Conservation (phyloP, 1,140 invertebrate species). For the Archivesica marissinica region DNA sequence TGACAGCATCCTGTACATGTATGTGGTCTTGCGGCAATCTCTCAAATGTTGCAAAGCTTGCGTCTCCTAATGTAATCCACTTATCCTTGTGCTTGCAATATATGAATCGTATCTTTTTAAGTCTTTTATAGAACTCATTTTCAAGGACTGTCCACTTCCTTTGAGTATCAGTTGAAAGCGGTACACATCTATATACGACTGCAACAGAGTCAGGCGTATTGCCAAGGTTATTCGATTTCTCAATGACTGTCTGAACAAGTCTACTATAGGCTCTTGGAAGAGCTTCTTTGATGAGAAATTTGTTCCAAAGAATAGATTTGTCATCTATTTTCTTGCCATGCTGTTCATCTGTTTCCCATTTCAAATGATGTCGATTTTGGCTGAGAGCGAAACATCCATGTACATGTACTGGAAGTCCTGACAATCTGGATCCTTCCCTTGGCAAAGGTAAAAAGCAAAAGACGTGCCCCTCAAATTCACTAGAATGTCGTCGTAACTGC, state of each 20-base stretch:
- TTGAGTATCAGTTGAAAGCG: no score
- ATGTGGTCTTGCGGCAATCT: no score
- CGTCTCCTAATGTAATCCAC: no score
- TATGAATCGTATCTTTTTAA: no score
- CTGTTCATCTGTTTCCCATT: slow-evolving; percentile 74
- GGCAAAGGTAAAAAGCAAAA: slow-evolving; percentile 81
- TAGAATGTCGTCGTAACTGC: slow-evolving; percentile 24
- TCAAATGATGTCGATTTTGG: slow-evolving; percentile 78
- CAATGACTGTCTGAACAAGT: slow-evolving; percentile 48
- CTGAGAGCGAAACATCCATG: slow-evolving; percentile 80
- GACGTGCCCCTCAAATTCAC: slow-evolving; percentile 71
- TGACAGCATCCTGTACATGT: no score
- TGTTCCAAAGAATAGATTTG: slow-evolving; percentile 76
- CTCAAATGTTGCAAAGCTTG: no score
- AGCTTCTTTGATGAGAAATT: slow-evolving; percentile 72
- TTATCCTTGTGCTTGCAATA: no score
- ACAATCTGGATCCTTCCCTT: slow-evolving; percentile 66
- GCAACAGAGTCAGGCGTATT: no score
- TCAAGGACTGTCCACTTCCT: no score
- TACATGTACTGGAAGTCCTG: slow-evolving; percentile 79
- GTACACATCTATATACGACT: no score
- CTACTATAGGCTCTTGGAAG: slow-evolving; percentile 66
- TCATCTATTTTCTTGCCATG: slow-evolving; percentile 61
- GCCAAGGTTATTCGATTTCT: no score
- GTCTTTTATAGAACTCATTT: no score